Evolutionary conservation across 2,797 vertebrate genomes (phyloP), one percentile per base, ranked within the genome.

Genomic region (Eupleurogrammus muticus): DNA sequence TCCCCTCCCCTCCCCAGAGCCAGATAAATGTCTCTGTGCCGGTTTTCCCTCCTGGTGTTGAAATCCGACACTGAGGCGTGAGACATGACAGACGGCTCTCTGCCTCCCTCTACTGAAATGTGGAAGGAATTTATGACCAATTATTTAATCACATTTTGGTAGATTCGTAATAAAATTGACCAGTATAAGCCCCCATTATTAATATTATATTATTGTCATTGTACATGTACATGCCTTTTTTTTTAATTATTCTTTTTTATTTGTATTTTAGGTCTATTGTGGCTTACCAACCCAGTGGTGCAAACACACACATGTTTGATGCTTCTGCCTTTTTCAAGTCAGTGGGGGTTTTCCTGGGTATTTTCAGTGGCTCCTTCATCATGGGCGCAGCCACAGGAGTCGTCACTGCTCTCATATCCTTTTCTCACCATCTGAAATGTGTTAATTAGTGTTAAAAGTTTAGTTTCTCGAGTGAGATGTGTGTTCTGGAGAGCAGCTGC

Each of bases 331-430:
- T 99, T 83, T 99, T 99, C 92, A 99, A 99, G 87, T 99, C 96
- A 0, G 96, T 99, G 36, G 97, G 97, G 6, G 93, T 98, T 79
- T 99, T 99, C 77, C 90, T 99, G 78, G 98, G 97, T 32, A 99
- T 99, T 86, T 99, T 99, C 90, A 99, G 97, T 38, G 98, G 98
- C 9, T 99, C 98, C 62, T 99, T 99, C 60, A 93, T 96, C 72
- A 99, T 99, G 97, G 98, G 98, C 36, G 96, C 97, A 2, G 96
- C 94, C 85, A 99, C 95, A 0, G 98, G 97, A 3, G 96, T 99
- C 13, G 95, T 97, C 85, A 99, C 98, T 5, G 97, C 98, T 83
- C 94, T 99, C 79, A 99, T 99, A 99, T 99, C 97, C 96, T 98
- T 95, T 89, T 74, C 7, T 46, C 1, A 9, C 1, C 2, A 13